Evolutionary conservation across 2,797 vertebrate genomes (phyloP).

Genomic region (Dipus sagitta): DNA sequence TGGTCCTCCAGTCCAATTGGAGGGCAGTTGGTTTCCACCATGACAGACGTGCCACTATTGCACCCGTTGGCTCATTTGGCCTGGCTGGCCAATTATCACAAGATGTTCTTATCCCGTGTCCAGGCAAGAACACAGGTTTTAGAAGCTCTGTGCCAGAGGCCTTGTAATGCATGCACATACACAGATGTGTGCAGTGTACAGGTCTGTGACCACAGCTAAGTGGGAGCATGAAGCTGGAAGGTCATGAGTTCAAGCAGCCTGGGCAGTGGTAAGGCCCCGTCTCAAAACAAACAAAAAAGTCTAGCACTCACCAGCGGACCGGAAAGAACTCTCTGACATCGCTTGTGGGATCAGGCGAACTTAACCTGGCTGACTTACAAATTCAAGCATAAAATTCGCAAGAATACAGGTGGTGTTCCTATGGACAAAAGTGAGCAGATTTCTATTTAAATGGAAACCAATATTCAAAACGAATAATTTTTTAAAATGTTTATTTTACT

Average conservation of each 20-base stretch:
- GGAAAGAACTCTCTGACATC: slow-evolving; percentile 32
- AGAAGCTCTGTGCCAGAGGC: neutral
- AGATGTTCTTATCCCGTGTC: no score
- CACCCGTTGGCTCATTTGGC: no score
- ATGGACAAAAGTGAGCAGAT: slow-evolving; percentile 25
- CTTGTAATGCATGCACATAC: neutral
- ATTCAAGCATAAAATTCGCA: slow-evolving; percentile 45
- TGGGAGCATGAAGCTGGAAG: neutral
- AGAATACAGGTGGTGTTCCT: neutral
- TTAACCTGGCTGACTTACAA: neutral
- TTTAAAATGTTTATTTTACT: neutral
- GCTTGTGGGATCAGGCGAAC: neutral
- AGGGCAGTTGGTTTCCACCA: no score
- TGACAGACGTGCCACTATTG: no score
- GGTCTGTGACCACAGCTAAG: neutral
- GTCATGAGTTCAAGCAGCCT: neutral
- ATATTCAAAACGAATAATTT: neutral
- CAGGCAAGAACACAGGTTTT: neutral
- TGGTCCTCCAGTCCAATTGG: no score
- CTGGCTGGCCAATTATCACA: no score
- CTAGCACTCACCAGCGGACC: neutral
- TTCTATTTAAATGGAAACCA: slow-evolving; percentile 51
- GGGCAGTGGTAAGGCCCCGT: neutral
- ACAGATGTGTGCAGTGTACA: neutral
- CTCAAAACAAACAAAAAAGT: neutral